These are phyloP conservation scores for Danaus melanippus DNA, from an alignment of 1,140 invertebrate genomes.

Conservation along the genomic window DNA sequence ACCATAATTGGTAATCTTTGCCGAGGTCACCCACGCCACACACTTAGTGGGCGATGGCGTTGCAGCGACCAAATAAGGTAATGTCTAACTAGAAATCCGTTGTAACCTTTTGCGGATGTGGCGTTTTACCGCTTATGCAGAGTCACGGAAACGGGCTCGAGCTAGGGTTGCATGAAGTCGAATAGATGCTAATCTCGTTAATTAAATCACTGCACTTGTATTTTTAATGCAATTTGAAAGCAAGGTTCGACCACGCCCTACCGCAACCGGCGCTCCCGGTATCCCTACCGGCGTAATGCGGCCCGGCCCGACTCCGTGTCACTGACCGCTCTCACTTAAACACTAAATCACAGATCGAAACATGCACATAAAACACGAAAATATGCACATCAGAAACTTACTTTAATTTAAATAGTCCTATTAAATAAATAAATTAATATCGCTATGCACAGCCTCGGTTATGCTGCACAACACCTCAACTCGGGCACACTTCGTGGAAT, in stretches of 20 bases:
- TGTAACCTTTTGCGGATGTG: constrained; percentile 39
- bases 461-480: constrained; percentile 62
- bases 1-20: constrained; percentile 14
- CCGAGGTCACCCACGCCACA: constrained; percentile 36
- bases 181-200: constrained; percentile 8
- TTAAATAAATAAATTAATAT: constrained; percentile 69
- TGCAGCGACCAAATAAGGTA: constrained; percentile 58
- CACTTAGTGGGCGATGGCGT: constrained; percentile 47
- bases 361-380: constrained; percentile 34
- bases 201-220: constrained; percentile 4
- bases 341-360: constrained; percentile 19
- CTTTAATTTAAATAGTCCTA: constrained; percentile 70
- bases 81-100: constrained; percentile 31
- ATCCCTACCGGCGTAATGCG: constrained; percentile 38
- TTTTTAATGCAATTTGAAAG: neutral
- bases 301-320: constrained; percentile 40
- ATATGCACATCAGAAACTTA: constrained; percentile 48
- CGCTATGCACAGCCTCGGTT: constrained; percentile 65
- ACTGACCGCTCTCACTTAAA: constrained; percentile 55
- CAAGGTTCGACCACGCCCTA: constrained; percentile 57
- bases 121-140: constrained; percentile 30
- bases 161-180: constrained; percentile 37
- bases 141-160: constrained; percentile 26
- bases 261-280: constrained; percentile 60
- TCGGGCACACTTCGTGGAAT: constrained; percentile 68